Conservation (phyloP, 2,888 invertebrate genomes). For the Drosophila dives region DNA sequence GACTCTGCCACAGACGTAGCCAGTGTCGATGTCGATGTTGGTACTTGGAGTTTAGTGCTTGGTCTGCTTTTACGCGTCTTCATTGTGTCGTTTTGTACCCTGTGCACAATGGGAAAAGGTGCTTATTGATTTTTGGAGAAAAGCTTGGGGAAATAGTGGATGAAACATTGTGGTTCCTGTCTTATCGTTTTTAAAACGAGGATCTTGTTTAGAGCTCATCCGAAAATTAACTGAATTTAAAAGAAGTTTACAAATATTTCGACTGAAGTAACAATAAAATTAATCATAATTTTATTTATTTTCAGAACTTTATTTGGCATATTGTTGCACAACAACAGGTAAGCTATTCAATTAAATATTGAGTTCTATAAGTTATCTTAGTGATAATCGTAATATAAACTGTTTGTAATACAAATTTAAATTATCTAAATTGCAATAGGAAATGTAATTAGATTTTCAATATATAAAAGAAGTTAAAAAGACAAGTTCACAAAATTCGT, state of each 20-base stretch:
- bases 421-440: background rate
- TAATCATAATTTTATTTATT: background rate
- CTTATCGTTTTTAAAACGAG: background rate
- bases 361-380: background rate
- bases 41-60: constrained; percentile 36
- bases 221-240: background rate
- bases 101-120: background rate
- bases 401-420: background rate
- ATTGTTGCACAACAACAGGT: constrained; percentile 1
- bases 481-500: background rate
- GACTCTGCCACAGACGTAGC: constrained; percentile 28
- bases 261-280: background rate
- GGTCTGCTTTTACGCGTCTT: constrained; percentile 56
- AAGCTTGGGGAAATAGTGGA: background rate
- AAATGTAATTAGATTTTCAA: background rate
- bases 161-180: background rate
- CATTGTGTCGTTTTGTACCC: constrained; percentile 39
- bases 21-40: constrained; percentile 36
- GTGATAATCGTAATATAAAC: background rate
- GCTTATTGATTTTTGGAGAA: background rate
- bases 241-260: background rate
- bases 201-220: background rate
- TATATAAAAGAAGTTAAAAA: background rate
- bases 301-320: background rate
- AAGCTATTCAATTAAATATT: background rate